Percentiles rank a stretch among this genome's conserved stretches.
Evolutionary conservation across 2,888 invertebrate species (phyloP).

Genomic region (Megamerina dolium): DNA sequence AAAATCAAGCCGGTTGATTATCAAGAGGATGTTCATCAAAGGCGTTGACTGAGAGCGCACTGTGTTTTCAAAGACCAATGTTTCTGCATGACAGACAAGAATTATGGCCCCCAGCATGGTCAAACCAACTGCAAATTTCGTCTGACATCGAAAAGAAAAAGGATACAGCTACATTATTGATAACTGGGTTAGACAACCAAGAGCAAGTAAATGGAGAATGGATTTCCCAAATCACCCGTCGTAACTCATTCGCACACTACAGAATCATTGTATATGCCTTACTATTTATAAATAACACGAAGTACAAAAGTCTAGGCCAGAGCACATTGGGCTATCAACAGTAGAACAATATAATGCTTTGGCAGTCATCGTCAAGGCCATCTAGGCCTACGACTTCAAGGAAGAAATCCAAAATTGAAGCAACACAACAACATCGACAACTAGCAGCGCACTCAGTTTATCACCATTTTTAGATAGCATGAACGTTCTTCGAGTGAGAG

Average conservation of each 20-base stretch:
- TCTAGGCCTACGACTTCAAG: background rate
- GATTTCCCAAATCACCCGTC: too few relatives aligned
- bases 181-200: background rate
- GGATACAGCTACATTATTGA: background rate
- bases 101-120: constrained; percentile 11
- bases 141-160: too few relatives aligned
- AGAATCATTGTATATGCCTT: too few relatives aligned
- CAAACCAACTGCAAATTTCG: too few relatives aligned
- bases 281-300: too few relatives aligned
- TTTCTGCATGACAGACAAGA: background rate
- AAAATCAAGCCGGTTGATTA: background rate
- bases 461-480: background rate
- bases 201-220: background rate
- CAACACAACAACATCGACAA: background rate
- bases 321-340: too few relatives aligned
- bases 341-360: too few relatives aligned
- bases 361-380: too few relatives aligned
- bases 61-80: background rate
- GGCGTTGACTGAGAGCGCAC: background rate
- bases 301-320: too few relatives aligned
- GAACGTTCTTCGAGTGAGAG: background rate
- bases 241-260: too few relatives aligned
- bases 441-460: background rate
- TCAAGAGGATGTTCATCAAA: background rate
- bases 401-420: background rate